Conservation (phyloP, 2,888 invertebrate genomes). For the Andrena camellia region DNA sequence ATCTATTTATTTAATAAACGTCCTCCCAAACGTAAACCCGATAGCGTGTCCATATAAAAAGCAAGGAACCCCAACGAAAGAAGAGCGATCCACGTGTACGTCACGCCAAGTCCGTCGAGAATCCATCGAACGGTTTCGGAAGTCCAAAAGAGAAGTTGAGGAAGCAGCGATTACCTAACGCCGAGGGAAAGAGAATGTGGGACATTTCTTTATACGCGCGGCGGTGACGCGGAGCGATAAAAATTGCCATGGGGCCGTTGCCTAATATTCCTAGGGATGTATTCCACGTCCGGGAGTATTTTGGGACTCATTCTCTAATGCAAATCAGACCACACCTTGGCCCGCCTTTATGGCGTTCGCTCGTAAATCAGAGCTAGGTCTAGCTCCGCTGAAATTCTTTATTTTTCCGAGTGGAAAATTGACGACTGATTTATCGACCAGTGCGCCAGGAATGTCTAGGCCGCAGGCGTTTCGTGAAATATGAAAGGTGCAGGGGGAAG, state of each 20-base stretch:
- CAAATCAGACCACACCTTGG: constrained; percentile 61
- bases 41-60: background rate
- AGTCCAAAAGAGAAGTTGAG: background rate
- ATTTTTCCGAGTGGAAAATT: constrained; percentile 59
- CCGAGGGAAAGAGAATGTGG: constrained; percentile 24
- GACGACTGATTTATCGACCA: constrained; percentile 58
- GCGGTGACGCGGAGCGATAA: constrained; percentile 61
- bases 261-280: constrained; percentile 73
- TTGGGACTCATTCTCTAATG: constrained; percentile 70
- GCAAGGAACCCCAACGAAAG: background rate
- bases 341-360: constrained; percentile 51
- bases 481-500: background rate
- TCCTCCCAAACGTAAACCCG: background rate
- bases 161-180: constrained; percentile 35
- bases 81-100: constrained; percentile 4
- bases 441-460: constrained; percentile 38
- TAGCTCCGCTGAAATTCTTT: constrained; percentile 43
- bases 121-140: background rate
- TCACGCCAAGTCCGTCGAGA: background rate
- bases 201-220: constrained; percentile 50
- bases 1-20: background rate
- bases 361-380: constrained; percentile 63
- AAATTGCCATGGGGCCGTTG: constrained; percentile 66
- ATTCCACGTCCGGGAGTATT: constrained; percentile 71
- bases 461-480: background rate